Evolutionary conservation across 2,888 invertebrate species (phyloP), one percentile per base, ranked within the genome.

Genomic region (Xestia xanthographa): DNA sequence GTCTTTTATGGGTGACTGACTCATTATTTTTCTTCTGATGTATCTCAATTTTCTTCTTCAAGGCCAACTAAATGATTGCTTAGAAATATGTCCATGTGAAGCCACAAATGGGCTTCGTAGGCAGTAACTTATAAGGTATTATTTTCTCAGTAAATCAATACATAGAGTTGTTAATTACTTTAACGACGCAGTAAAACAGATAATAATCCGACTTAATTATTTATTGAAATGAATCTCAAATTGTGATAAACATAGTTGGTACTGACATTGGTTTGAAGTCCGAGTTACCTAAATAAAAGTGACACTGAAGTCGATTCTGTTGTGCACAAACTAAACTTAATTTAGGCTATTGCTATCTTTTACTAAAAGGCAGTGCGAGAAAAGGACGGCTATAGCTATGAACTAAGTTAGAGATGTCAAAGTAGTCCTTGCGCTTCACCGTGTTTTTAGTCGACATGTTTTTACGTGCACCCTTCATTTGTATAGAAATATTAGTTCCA

Each of bases 151-250:
- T 56, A 58, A 41, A 48, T 56, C 56, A 41, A n/a, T 67, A 29
- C 45, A 34, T 45, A 22, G 20, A 53, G n/a, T 74, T 26, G 29
- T 62, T 76, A 34, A 29, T 75, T 74, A n/a, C 41, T 75, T 50
- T 22, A 45, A 34, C 38, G 26, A 26, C 22, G 50, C 26, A 67
- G 29, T 17, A 20, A 56, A 38, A 38, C 29, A 22, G 29, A 34
- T 60, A 20, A 60, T 50, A 12, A 50, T 34, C 14, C 0, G 53
- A 53, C n/a, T 74, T 3, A 3, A 14, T 22, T 43, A 20, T 41
- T 66, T 77, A 17, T 65, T 17, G 4, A 8, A 12, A 17, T 4
- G 8, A 53, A 43, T 53, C 14, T 29, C 3, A 75, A 53, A 22
- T 50, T 6, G 6, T 22, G 17, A 20, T 45, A 22, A 34, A 9